phyloP scores from a whole-genome alignment of 2,113 vertebrate species.

The Sceloporus undulatus region DNA sequence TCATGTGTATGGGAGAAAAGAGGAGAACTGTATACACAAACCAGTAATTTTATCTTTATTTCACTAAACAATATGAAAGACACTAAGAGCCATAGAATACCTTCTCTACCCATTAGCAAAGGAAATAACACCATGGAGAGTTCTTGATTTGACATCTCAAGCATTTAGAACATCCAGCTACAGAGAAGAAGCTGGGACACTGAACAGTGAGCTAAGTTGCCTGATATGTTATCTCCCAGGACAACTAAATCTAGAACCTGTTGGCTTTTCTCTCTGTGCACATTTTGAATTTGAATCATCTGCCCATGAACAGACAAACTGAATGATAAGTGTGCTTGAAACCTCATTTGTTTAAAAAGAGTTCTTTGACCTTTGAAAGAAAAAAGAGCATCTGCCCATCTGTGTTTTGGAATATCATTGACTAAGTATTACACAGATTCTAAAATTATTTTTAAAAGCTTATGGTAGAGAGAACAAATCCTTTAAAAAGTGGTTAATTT shows the following conservation, averaged over 20 bases:
- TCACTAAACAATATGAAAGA: background rate
- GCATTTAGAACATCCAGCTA: background rate
- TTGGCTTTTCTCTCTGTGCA: no score
- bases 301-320: background rate
- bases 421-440: background rate
- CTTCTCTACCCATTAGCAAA: background rate
- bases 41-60: background rate
- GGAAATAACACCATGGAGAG: background rate
- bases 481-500: background rate
- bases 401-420: background rate
- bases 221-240: background rate
- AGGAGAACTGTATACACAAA: background rate
- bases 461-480: background rate
- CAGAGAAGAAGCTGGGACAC: background rate
- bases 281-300: background rate
- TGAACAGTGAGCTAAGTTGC: background rate
- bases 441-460: background rate
- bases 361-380: background rate
- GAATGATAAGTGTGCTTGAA: background rate
- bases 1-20: background rate
- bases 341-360: background rate
- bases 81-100: background rate
- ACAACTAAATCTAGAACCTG: background rate
- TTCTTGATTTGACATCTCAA: background rate
- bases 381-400: background rate